These are phyloP conservation scores for Actias luna DNA, from an alignment of 2,888 invertebrate species.

Conservation along the genomic window DNA sequence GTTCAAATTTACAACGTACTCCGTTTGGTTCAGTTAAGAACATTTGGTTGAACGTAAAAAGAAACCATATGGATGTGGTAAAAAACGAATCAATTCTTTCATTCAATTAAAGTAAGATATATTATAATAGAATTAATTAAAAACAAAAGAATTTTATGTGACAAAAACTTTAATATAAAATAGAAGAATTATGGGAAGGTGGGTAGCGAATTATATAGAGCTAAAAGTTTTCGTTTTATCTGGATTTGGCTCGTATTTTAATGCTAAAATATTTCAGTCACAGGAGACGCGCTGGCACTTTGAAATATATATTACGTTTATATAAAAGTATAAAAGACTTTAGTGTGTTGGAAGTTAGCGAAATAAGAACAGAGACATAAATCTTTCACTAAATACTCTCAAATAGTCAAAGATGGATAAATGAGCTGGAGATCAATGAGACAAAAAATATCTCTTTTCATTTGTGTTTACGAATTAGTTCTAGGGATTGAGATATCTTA, in stretches of 20 bases:
- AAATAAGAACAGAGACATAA: neutral
- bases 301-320: neutral
- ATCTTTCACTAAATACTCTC: neutral
- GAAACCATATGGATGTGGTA: neutral
- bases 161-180: conserved; percentile 1
- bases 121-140: neutral
- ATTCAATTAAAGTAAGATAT: neutral
- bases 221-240: conserved; percentile 12
- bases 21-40: neutral
- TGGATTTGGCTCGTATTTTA: conserved; percentile 14
- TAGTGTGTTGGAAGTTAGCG: neutral
- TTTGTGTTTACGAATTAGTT: no score
- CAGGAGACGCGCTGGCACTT: neutral
- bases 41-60: neutral
- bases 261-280: conserved; percentile 12
- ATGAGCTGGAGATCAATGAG: neutral
- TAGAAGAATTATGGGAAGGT: conserved; percentile 5
- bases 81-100: neutral
- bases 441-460: neutral
- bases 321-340: neutral
- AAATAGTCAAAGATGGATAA: neutral
- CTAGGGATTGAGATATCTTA: no score
- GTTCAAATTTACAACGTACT: neutral
- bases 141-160: neutral
- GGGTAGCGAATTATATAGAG: conserved; percentile 6